phyloP scores from a whole-genome alignment of 2,797 vertebrate species.

The Xiphorhynchus erythropygius region DNA sequence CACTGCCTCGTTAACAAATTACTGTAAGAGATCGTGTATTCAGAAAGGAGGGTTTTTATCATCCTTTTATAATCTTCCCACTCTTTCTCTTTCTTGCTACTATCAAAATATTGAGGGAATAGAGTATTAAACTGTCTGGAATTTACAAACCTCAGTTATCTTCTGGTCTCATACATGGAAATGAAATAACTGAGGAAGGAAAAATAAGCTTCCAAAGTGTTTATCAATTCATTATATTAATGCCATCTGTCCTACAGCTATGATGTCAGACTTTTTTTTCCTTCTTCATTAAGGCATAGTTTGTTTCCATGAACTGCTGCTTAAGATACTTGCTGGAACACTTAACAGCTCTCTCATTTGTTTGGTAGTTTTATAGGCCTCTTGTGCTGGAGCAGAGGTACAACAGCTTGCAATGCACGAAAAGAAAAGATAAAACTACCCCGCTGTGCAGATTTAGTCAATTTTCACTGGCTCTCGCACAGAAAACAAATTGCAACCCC shows the following conservation, averaged over 20 bases:
- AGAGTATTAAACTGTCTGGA: not conserved
- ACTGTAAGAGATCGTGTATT: not conserved
- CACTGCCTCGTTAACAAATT: constrained; percentile 55
- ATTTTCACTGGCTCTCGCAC: constrained; percentile 76
- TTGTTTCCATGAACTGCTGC: constrained; percentile 64
- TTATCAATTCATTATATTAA: constrained; percentile 67
- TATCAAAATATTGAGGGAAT: constrained; percentile 51
- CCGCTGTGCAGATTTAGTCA: constrained; percentile 77
- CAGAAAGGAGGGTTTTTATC: constrained; percentile 16
- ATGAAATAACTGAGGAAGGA: constrained; percentile 38
- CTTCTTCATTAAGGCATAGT: constrained; percentile 60
- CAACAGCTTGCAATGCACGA: constrained; percentile 73
- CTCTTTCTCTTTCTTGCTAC: not conserved
- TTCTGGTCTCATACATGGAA: not conserved
- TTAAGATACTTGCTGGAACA: constrained; percentile 73
- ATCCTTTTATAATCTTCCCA: constrained; percentile 24
- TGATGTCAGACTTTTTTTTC: constrained; percentile 33
- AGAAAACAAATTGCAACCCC: constrained; percentile 79
- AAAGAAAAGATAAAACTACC: constrained; percentile 75
- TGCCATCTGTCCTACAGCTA: constrained; percentile 59
- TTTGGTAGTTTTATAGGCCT: constrained; percentile 76
- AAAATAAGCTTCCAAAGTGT: constrained; percentile 60
- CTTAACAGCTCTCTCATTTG: constrained; percentile 73
- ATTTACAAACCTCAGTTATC: constrained; percentile 10
- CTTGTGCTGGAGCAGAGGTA: constrained; percentile 73